Conservation (phyloP, 1,140 invertebrate genomes). For the Conopomorpha cramerella region DNA sequence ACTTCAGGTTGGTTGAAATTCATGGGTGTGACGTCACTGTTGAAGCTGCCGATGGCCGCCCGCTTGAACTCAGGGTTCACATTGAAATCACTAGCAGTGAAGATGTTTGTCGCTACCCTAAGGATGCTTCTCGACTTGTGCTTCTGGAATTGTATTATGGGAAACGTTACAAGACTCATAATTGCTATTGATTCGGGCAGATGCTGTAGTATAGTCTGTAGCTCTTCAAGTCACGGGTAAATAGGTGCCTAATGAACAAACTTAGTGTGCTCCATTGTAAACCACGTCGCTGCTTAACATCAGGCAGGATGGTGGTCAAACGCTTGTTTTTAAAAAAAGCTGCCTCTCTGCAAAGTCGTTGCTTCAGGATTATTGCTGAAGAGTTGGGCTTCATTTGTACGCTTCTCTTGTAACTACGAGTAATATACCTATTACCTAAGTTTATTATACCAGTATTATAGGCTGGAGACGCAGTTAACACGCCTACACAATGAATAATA, state of each 20-base stretch:
- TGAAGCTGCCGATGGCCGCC: constrained; percentile 22
- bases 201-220: not conserved
- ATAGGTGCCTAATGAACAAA: not conserved
- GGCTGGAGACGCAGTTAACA: too few relatives aligned
- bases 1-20: constrained; percentile 47
- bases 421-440: too few relatives aligned
- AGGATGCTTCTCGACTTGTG: constrained; percentile 26
- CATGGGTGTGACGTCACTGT: constrained; percentile 33
- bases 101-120: constrained; percentile 27
- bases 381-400: too few relatives aligned
- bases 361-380: too few relatives aligned
- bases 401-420: too few relatives aligned
- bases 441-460: too few relatives aligned
- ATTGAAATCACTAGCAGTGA: constrained; percentile 20
- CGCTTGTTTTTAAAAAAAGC: not conserved
- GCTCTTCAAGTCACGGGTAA: not conserved
- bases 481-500: too few relatives aligned
- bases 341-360: too few relatives aligned
- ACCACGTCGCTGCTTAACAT: not conserved
- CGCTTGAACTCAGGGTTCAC: constrained; percentile 24
- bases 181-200: too few relatives aligned
- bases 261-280: not conserved
- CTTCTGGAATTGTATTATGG: constrained; percentile 34
- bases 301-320: not conserved
- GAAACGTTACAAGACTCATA: not conserved